Base-by-base conservation (phyloP, 2,888 invertebrate genomes). In the Andrena haemorrhoa region DNA sequence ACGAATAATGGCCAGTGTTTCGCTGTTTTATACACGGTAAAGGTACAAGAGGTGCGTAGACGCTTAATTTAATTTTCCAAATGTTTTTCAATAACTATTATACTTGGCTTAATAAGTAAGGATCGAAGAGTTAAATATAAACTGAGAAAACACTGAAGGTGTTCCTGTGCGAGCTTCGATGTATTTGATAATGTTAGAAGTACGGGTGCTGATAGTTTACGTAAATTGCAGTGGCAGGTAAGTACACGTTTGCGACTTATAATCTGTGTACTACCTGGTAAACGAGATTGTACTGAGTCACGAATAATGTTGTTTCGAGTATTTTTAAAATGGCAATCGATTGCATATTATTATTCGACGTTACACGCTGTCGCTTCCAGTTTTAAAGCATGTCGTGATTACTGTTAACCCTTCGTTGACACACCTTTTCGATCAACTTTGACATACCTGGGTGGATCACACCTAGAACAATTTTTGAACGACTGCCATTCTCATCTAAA, bases 191-290 rank as follows among this genome's bases (percentile, higher is more conserved):
- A 26, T 29, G 29, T 41, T 64, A 63, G 20, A 64, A 71, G 26
- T 16, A 47, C 29, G 41, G 35, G 10, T 63, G 23, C 7, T 20
- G 33, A 33, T 71, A 71, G 71, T 58, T 71, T 49, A 49, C 49
- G 70, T 64, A 64, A 64, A 64, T 64, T 71, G 10, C 58, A 56
- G 4, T 58, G 63, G 31, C 35, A 76, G 76, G 71, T 76, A 76
- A 76, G 76, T 76, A 56, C 35, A 64, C 3, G 12, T 64, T 64
- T 71, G 41, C 29, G n/a, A 35, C 6, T 5, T 26, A 20, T 61
- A 69, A 75, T 51, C 61, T 20, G 51, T 51, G 35, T 49, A 51
- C 10, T 51, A 29, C 33, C 20, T 6, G 20, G 5, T 68, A 20
- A 35, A 68, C 26, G 16, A 68, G 33, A 16, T 58, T 47, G 10